These are phyloP conservation scores for Latrodectus elegans DNA, from an alignment of 2,888 invertebrate genomes.

Conservation along the genomic window DNA sequence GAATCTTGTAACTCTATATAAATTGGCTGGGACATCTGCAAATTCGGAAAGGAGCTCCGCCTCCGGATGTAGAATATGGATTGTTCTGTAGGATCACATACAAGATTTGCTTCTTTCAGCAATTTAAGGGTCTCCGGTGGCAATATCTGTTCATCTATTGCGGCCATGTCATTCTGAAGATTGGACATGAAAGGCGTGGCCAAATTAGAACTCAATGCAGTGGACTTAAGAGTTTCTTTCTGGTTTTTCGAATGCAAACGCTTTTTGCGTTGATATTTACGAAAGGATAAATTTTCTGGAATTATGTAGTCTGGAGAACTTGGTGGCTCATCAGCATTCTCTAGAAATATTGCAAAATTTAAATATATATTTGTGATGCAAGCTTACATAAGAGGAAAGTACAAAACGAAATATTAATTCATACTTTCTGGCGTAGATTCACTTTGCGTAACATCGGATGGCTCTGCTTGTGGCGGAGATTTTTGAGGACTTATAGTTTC, in stretches of 20 bases:
- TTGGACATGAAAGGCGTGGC: background rate
- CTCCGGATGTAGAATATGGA: constrained; percentile 37
- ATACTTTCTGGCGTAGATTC: too few relatives aligned
- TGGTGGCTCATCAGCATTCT: background rate
- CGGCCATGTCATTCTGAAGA: background rate
- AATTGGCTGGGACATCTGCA: background rate
- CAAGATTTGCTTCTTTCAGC: constrained; percentile 23
- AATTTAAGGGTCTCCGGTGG: constrained; percentile 16
- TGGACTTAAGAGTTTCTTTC: background rate
- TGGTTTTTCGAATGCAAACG: background rate
- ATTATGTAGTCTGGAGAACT: constrained; percentile 19
- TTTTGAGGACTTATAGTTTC: too few relatives aligned
- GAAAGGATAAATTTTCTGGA: background rate
- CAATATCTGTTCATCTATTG: background rate
- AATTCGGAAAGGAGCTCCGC: constrained; percentile 19
- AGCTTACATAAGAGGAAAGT: too few relatives aligned
- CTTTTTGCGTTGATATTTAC: background rate
- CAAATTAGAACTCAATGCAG: background rate
- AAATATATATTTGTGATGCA: too few relatives aligned
- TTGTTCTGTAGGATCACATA: background rate
- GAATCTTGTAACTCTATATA: constrained; percentile 15
- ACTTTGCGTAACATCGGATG: too few relatives aligned
- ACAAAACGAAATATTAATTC: too few relatives aligned
- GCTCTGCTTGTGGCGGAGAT: too few relatives aligned
- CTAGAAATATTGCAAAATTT: background rate